Conservation (phyloP, 2,797 vertebrate species). For the Thalassophryne amazonica region DNA sequence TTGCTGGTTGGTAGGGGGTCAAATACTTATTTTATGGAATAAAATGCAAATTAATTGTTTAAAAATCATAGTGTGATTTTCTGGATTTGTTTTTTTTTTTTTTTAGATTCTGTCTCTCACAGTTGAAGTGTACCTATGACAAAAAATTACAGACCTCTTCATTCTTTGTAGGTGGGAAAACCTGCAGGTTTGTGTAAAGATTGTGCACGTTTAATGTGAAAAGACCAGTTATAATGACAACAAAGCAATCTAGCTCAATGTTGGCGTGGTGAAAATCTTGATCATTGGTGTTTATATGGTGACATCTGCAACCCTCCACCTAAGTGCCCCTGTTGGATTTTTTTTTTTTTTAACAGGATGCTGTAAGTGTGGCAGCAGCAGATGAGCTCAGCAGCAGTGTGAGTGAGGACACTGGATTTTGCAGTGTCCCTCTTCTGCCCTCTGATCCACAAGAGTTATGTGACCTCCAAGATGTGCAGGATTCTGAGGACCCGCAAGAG, state of each 20-base stretch:
- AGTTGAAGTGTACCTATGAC: no score
- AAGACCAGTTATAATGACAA: constrained; percentile 1
- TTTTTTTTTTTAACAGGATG: constrained; percentile 77
- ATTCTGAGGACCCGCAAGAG: constrained; percentile 68
- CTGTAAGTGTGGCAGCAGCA: constrained; percentile 80
- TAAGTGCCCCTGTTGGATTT: constrained; percentile 33
- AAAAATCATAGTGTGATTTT: no score
- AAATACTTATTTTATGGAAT: no score
- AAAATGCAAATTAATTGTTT: no score
- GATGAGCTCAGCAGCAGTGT: constrained; percentile 88
- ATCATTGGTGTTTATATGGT: not conserved
- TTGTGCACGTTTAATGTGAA: no score
- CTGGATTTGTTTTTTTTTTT: no score
- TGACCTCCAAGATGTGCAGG: constrained; percentile 63
- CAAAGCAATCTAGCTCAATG: not conserved
- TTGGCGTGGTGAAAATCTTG: not conserved
- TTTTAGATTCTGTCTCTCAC: no score
- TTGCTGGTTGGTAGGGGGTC: no score
- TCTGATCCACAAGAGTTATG: constrained; percentile 84
- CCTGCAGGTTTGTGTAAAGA: no score
- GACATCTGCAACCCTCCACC: not conserved
- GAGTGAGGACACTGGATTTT: constrained; percentile 89
- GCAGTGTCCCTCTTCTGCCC: constrained; percentile 82
- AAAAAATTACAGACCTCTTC: no score
- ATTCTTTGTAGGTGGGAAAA: no score